phyloP scores from a whole-genome alignment of 1,140 invertebrate genomes.

The Pteromalus puparum region DNA sequence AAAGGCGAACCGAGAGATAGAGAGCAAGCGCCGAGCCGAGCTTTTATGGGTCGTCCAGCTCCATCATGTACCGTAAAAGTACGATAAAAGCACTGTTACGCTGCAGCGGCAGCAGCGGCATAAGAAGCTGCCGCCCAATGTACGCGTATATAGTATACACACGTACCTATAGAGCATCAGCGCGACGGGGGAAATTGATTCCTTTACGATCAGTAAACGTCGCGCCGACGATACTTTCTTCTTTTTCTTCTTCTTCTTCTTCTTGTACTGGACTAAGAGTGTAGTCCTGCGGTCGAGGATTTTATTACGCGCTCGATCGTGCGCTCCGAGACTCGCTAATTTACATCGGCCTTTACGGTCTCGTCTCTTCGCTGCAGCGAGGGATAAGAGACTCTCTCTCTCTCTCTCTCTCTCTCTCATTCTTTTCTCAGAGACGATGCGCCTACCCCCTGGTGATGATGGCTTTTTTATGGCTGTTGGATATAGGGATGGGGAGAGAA shows the following conservation, averaged over 20 bases:
- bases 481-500: too few relatives aligned
- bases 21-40: constrained; percentile 40
- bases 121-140: constrained; percentile 5
- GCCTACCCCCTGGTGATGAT: neutral
- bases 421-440: neutral
- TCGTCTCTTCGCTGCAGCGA: neutral
- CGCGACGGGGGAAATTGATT: constrained; percentile 64
- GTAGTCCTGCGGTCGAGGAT: constrained; percentile 19
- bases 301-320: constrained; percentile 53
- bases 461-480: neutral
- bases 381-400: neutral
- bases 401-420: too few relatives aligned
- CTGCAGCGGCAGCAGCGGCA: neutral
- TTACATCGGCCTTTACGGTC: constrained; percentile 41
- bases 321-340: constrained; percentile 45
- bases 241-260: constrained; percentile 7
- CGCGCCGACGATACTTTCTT: constrained; percentile 45
- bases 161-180: neutral
- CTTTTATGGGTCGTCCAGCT: constrained; percentile 72
- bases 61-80: constrained; percentile 72
- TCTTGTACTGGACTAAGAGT: neutral
- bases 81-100: constrained; percentile 72
- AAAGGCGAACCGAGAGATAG: constrained; percentile 42
- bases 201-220: constrained; percentile 70
- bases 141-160: neutral